These are phyloP conservation scores for Periphyllus acericola DNA, from an alignment of 2,888 invertebrate species.

Conservation along the genomic window DNA sequence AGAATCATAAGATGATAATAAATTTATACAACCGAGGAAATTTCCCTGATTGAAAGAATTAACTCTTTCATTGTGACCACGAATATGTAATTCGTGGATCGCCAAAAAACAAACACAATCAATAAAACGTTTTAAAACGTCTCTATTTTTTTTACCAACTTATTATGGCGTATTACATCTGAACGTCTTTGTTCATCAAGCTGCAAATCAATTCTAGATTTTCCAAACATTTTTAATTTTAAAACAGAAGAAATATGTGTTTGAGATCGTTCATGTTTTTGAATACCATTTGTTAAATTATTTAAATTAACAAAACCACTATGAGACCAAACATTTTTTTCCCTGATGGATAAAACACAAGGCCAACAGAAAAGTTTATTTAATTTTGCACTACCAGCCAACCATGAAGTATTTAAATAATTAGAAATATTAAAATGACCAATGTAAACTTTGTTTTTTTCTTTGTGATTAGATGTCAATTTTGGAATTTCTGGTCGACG, in stretches of 20 bases:
- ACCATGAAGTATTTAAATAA: conserved; percentile 21
- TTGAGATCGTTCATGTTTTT: conserved; percentile 47
- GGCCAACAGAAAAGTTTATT: conserved; percentile 37
- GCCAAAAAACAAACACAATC: no score
- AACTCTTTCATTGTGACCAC: no score
- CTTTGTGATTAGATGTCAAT: no score
- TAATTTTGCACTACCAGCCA: conserved; percentile 34
- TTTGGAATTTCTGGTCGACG: no score
- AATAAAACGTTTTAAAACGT: no score
- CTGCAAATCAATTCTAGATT: conserved; percentile 34
- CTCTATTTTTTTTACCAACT: conserved; percentile 11
- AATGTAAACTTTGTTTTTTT: no score
- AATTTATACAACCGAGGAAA: no score
- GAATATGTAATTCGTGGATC: no score
- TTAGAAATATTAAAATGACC: no score
- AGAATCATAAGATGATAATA: no score
- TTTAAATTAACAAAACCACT: conserved; percentile 35
- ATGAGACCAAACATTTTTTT: conserved; percentile 38
- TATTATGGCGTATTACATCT: conserved; percentile 41
- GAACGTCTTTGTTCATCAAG: conserved; percentile 24
- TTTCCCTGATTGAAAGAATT: no score
- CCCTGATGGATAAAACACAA: conserved; percentile 30
- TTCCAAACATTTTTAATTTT: conserved; percentile 45
- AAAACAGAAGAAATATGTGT: conserved; percentile 31
- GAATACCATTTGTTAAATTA: conserved; percentile 34